These are phyloP conservation scores for Caiman crocodilus DNA, from an alignment of 2,797 vertebrate species.

Conservation along the genomic window DNA sequence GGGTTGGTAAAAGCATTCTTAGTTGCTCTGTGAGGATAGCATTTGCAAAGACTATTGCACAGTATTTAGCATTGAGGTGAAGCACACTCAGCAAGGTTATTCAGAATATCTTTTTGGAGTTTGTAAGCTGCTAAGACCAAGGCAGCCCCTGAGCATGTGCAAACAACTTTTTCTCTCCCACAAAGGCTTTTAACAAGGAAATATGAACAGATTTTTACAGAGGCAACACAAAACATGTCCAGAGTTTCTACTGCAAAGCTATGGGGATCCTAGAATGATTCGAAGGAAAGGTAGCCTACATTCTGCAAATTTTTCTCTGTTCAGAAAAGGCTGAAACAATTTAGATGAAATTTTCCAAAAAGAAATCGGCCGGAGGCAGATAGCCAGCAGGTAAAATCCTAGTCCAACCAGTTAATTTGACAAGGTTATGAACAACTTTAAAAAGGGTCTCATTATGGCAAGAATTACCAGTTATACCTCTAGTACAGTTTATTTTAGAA, in stretches of 20 bases:
- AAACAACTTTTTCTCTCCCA: neutral
- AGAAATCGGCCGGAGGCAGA: slow-evolving; percentile 7
- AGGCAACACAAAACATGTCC: neutral
- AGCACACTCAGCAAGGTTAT: neutral
- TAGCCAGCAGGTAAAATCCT: slow-evolving; percentile 44
- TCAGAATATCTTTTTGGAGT: neutral
- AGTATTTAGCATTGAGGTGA: neutral
- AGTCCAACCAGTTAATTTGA: slow-evolving; percentile 47
- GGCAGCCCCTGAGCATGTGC: neutral
- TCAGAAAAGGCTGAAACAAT: neutral
- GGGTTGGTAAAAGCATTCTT: neutral
- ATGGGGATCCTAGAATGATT: neutral
- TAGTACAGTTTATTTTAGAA: slow-evolving; percentile 21
- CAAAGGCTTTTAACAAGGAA: neutral
- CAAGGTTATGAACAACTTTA: slow-evolving; percentile 37
- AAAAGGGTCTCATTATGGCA: neutral
- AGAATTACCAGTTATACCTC: neutral
- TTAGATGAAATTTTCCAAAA: neutral
- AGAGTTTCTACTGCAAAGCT: slow-evolving; percentile 24
- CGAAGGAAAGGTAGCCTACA: slow-evolving; percentile 27
- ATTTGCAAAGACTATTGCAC: neutral
- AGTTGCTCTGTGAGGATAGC: neutral
- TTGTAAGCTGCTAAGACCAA: slow-evolving; percentile 42
- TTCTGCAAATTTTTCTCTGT: slow-evolving; percentile 8
- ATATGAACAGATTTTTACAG: neutral